Base-by-base conservation (phyloP, 2,113 vertebrate species). In the Dissostichus mawsoni region DNA sequence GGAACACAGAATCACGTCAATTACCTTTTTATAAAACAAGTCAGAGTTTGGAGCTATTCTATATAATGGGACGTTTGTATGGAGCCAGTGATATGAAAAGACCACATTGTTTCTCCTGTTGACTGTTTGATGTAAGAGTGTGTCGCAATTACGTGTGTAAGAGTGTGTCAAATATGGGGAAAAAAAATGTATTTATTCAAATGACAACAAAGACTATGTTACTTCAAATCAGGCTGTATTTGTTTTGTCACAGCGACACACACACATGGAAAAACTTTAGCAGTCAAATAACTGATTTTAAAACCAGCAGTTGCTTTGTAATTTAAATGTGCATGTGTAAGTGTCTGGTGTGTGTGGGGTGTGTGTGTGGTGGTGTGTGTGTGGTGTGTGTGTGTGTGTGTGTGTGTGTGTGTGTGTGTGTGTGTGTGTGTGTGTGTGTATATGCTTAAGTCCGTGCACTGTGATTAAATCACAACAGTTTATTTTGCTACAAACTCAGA, bases 11-110 rank as follows among this genome's bases (percentile, higher is more conserved):
- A 62, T 71, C 52, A 63, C 70, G 74, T 63, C 64, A 61, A 20
- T 65, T 79, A 80, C 74, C 82, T 88, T 90, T 87, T 51, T 45
- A 74, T 62, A 36, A 72, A 61, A 50, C 17, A 64, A 59, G 25
- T 20, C 61, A 57, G 67, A 50, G 63, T 68, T 57, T 16, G 14
- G 29, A 53, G 48, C 59, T 48, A 11, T 1, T 36, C 1, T 48
- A 16, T 11, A 20, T 25, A 76, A 74, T 25, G 16, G 36, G 48
- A 51, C 18, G 13, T 79, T 53, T 76, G 74, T 76, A 53, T 7
- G 9, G 25, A 69, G n/a, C 16, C 23, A 44, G 44, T 33, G 56
- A 48, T 10, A 44, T 66, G 58, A 44, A 63, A 51, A 52, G 16
- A 61, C 36, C 1, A 45, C 18, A 71, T 14, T 65, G 76, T 79